phyloP scores from a whole-genome alignment of 1,140 invertebrate species.

The Argopecten irradians region DNA sequence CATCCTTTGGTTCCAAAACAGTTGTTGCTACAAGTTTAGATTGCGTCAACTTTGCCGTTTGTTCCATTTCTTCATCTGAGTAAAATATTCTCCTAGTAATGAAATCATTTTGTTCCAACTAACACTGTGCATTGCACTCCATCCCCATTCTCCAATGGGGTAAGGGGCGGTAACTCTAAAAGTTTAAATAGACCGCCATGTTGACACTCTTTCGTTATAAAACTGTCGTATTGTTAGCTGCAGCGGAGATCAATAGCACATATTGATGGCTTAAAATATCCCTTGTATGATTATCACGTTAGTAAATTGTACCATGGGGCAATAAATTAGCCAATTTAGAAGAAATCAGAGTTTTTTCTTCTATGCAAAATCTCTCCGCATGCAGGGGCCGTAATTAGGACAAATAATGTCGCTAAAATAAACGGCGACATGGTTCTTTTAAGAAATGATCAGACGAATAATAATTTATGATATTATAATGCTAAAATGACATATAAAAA shows the following conservation, averaged over 20 bases:
- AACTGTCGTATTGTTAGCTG: background rate
- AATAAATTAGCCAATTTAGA: background rate
- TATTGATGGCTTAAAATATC: background rate
- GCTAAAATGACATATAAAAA: background rate
- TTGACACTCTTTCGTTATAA: background rate
- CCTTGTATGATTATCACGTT: background rate
- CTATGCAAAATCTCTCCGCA: slow-evolving; percentile 21
- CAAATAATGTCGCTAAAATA: background rate
- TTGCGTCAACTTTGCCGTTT: slow-evolving; percentile 36
- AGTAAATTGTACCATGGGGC: background rate
- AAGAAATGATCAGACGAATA: background rate
- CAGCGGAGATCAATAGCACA: background rate
- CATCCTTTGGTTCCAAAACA: slow-evolving; percentile 50
- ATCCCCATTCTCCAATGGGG: background rate
- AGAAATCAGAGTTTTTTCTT: background rate
- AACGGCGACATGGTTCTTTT: background rate
- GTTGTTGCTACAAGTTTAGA: slow-evolving; percentile 42
- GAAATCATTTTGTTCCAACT: slow-evolving; percentile 32
- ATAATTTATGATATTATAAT: background rate
- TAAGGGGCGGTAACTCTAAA: slow-evolving; percentile 24
- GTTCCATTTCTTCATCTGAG: slow-evolving; percentile 37
- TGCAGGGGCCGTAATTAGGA: slow-evolving; percentile 4
- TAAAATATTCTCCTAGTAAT: background rate
- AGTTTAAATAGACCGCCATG: slow-evolving; percentile 26
- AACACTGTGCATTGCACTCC: slow-evolving; percentile 25